Percentiles rank a stretch among this genome's conserved stretches.
Evolutionary conservation across 1,140 invertebrate genomes (phyloP).

Genomic region (Sarcophaga bullata): DNA sequence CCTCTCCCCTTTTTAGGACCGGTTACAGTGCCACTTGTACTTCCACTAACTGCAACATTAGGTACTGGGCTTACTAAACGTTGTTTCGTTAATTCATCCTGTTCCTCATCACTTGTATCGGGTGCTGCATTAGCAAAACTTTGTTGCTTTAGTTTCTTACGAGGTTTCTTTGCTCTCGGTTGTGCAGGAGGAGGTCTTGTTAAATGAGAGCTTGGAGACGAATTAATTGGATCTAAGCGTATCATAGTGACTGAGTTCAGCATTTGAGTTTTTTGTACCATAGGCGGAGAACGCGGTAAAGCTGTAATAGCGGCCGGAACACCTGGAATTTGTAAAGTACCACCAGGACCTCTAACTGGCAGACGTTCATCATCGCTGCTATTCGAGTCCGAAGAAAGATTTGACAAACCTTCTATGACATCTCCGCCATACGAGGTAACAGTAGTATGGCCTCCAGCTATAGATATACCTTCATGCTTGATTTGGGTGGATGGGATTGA

Average conservation of each 20-base stretch:
- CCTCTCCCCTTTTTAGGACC: constrained; percentile 57
- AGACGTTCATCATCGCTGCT: constrained; percentile 40
- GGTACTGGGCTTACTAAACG: not conserved
- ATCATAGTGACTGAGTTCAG: constrained; percentile 41
- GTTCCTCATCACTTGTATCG: constrained; percentile 62
- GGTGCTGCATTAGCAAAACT: constrained; percentile 42
- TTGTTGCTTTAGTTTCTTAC: constrained; percentile 52
- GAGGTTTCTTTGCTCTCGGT: constrained; percentile 51
- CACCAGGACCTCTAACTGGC: constrained; percentile 47
- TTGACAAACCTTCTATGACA: constrained; percentile 2
- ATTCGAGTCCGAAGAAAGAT: constrained; percentile 31
- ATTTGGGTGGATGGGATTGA: constrained; percentile 45
- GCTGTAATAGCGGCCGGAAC: constrained; percentile 60
- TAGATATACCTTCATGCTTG: constrained; percentile 45
- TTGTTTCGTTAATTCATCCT: not conserved
- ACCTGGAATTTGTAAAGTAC: constrained; percentile 56
- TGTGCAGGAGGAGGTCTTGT: constrained; percentile 15
- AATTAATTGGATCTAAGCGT: constrained; percentile 18
- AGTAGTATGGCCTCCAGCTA: constrained; percentile 41
- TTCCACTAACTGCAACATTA: constrained; percentile 4
- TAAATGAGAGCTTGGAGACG: not conserved
- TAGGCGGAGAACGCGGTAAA: constrained; percentile 45
- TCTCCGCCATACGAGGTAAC: constrained; percentile 38
- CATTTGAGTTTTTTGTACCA: constrained; percentile 32
- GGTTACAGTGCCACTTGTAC: constrained; percentile 11